These are phyloP conservation scores for Eurois occulta DNA, from an alignment of 2,888 invertebrate genomes.

Conservation along the genomic window DNA sequence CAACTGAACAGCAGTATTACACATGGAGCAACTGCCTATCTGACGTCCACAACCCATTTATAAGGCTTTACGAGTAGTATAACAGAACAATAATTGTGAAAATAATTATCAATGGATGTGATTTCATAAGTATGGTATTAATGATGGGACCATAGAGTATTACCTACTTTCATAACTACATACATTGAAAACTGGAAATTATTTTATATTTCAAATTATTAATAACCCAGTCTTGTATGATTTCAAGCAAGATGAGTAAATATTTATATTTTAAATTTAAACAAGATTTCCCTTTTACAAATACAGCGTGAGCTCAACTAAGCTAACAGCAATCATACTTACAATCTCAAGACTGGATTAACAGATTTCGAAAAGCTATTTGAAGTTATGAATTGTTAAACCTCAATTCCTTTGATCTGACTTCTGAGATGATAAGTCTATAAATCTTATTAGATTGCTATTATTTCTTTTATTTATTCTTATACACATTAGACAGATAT, in stretches of 20 bases:
- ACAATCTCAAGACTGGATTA: constrained; percentile 15
- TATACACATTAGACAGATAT: no score
- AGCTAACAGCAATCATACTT: constrained; percentile 11
- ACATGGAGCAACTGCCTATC: no score
- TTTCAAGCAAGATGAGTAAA: background rate
- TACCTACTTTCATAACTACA: background rate
- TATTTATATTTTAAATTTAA: background rate
- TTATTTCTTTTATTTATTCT: background rate
- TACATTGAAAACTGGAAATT: background rate
- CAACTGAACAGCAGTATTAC: background rate
- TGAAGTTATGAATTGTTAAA: constrained; percentile 29
- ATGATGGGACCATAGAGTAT: background rate
- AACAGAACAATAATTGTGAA: no score
- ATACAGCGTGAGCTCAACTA: background rate
- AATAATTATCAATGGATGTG: background rate
- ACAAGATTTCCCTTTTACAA: background rate
- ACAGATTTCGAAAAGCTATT: constrained; percentile 11
- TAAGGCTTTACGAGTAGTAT: no score
- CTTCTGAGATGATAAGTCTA: background rate
- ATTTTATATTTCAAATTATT: background rate
- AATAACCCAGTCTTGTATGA: background rate
- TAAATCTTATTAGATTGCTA: background rate
- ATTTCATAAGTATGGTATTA: background rate
- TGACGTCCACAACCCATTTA: no score
- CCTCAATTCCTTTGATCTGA: constrained; percentile 19